Evolutionary conservation across 1,140 invertebrate species (phyloP).

Genomic region (Trichonephila clavata): DNA sequence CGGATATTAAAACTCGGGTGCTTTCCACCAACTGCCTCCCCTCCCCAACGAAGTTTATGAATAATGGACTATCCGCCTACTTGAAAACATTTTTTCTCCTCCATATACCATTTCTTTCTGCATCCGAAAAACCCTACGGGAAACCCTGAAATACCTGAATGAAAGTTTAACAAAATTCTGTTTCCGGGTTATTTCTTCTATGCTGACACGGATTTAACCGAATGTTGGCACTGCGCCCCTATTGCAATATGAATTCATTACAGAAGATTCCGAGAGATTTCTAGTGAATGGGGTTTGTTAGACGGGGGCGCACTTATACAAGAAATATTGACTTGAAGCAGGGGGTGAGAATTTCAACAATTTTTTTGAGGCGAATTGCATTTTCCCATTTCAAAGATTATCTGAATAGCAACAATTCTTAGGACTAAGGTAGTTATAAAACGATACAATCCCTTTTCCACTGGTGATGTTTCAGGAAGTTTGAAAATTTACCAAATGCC

Average conservation of each 20-base stretch:
- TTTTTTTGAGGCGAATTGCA: too few relatives aligned
- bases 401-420: too few relatives aligned
- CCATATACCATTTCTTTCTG: too few relatives aligned
- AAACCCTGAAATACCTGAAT: not conserved
- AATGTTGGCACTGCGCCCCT: not conserved
- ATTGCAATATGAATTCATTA: not conserved
- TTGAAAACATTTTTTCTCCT: slow-evolving; percentile 9
- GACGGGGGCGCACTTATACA: too few relatives aligned
- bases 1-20: slow-evolving; percentile 45
- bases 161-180: slow-evolving; percentile 1
- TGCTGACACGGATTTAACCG: not conserved
- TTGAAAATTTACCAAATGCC: too few relatives aligned
- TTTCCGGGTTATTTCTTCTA: not conserved
- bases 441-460: too few relatives aligned
- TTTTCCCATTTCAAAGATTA: too few relatives aligned
- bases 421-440: too few relatives aligned
- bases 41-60: not conserved
- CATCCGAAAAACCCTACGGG: not conserved
- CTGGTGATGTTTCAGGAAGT: too few relatives aligned
- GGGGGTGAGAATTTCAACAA: too few relatives aligned
- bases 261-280: not conserved
- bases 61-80: slow-evolving; percentile 31
- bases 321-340: too few relatives aligned
- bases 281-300: too few relatives aligned
- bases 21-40: not conserved